These are phyloP conservation scores for Chloebia gouldiae DNA, from an alignment of 2,113 vertebrate genomes.

Conservation along the genomic window DNA sequence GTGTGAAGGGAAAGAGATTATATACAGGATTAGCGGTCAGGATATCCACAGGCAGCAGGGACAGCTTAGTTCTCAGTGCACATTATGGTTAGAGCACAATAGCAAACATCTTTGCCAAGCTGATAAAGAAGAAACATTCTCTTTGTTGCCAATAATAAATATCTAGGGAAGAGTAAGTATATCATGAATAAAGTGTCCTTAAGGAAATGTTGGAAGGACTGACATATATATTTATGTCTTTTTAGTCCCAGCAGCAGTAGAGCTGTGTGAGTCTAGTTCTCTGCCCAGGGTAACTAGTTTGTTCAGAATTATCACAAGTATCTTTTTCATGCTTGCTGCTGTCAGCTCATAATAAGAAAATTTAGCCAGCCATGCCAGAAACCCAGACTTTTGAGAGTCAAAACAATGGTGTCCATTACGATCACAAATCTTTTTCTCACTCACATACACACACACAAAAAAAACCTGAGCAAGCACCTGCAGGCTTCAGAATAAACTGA, in stretches of 20 bases:
- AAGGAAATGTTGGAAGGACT: conserved; percentile 13
- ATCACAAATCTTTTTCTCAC: neutral
- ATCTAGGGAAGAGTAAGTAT: neutral
- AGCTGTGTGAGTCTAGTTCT: neutral
- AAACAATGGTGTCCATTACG: neutral
- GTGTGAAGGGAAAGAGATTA: neutral
- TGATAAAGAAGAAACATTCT: conserved; percentile 18
- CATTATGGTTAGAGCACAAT: neutral
- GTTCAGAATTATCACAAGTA: neutral
- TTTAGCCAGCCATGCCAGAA: neutral
- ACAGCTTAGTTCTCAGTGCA: neutral
- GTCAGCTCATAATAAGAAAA: neutral
- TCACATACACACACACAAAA: neutral
- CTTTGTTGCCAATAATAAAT: conserved; percentile 14
- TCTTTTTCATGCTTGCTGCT: neutral
- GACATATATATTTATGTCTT: neutral
- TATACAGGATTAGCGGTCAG: neutral
- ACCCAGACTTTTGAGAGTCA: neutral
- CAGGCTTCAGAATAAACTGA: neutral
- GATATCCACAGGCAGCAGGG: neutral
- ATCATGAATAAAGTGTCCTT: conserved; percentile 6
- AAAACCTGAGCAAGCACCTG: neutral
- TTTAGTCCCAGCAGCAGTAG: neutral
- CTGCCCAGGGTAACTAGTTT: neutral
- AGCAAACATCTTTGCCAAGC: conserved; percentile 35